These are phyloP conservation scores for Apteryx mantelli DNA, from an alignment of 2,113 vertebrate species.

Conservation along the genomic window DNA sequence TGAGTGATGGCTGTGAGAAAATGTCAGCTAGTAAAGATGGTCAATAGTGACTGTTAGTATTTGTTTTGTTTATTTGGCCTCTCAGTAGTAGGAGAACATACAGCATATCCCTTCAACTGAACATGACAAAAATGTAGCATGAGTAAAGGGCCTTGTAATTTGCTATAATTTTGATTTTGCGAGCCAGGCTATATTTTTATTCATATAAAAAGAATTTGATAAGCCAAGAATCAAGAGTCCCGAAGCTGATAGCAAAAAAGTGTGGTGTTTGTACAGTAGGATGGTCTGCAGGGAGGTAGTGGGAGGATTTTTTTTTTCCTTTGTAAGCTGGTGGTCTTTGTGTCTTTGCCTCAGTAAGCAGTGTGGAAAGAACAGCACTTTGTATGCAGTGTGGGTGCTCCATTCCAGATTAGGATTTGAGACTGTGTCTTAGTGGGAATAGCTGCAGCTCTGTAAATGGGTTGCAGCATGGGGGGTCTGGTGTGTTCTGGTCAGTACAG, in stretches of 20 bases:
- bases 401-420: neutral
- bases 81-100: neutral
- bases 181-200: neutral
- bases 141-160: neutral
- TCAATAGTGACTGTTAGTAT: neutral
- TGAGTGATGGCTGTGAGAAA: neutral
- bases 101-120: neutral
- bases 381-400: neutral
- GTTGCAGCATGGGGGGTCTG: neutral
- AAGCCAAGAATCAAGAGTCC: neutral
- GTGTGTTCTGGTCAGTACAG: neutral
- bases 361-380: neutral
- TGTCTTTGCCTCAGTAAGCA: neutral
- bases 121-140: neutral
- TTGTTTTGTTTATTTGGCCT: neutral
- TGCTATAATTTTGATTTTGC: neutral
- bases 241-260: neutral
- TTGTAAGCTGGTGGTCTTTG: neutral
- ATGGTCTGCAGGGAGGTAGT: neutral
- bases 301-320: neutral
- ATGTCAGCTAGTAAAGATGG: neutral
- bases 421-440: neutral
- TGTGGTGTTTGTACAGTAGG: neutral
- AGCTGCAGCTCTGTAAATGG: neutral
- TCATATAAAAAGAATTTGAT: neutral